Evolutionary conservation across 2,888 invertebrate species (phyloP).

Genomic region (Hirtodrosophila cameraria): DNA sequence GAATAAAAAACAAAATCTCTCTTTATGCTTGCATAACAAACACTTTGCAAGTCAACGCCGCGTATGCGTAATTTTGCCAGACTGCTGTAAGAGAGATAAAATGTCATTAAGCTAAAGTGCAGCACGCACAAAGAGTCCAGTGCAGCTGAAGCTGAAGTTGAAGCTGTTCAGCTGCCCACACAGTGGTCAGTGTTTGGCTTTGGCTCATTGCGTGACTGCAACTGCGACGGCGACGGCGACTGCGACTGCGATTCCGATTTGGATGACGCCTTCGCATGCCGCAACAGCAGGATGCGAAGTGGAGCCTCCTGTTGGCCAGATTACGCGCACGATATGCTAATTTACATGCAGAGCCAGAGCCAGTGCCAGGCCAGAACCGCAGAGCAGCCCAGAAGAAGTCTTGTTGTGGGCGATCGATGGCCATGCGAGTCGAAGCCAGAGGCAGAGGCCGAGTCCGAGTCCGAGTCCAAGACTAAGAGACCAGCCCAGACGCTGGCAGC

Average conservation of each 20-base stretch:
- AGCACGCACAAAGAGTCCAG: constrained; percentile 55
- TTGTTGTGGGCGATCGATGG: constrained; percentile 67
- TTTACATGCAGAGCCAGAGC: constrained; percentile 67
- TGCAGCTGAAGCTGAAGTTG: constrained; percentile 7
- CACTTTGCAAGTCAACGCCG: constrained; percentile 52
- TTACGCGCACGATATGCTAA: constrained; percentile 80
- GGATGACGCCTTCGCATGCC: constrained; percentile 79
- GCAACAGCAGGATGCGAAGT: constrained; percentile 72
- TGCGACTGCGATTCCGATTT: constrained; percentile 40
- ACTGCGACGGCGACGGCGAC: constrained; percentile 15
- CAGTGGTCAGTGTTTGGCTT: constrained; percentile 63
- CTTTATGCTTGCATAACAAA: constrained; percentile 72
- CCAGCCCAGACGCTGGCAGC: constrained; percentile 15
- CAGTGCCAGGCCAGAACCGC: constrained; percentile 1
- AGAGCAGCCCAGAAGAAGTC: constrained; percentile 14
- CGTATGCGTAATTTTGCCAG: constrained; percentile 69
- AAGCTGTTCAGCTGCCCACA: constrained; percentile 64
- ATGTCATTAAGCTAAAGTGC: constrained; percentile 80
- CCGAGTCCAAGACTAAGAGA: neutral
- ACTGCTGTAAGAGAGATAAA: constrained; percentile 57
- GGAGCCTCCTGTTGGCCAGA: constrained; percentile 74
- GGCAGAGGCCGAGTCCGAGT: too few species aligned
- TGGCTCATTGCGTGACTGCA: constrained; percentile 40
- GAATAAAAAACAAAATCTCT: constrained; percentile 34
- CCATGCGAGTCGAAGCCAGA: constrained; percentile 33